phyloP scores from a whole-genome alignment of 2,797 vertebrate genomes.

The Micromesistius poutassou region DNA sequence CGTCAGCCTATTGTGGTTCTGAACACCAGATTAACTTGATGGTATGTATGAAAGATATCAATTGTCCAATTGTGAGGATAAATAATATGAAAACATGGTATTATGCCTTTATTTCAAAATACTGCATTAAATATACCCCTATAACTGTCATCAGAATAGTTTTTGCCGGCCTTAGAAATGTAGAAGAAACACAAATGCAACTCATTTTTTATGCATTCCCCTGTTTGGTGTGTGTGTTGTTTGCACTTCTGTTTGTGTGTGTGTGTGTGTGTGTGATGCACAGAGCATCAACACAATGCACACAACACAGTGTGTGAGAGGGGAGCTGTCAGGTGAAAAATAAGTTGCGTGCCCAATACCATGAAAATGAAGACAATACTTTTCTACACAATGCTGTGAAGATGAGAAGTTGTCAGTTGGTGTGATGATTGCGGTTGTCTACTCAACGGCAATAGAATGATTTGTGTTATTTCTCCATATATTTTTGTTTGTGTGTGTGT shows the following conservation, averaged over 20 bases:
- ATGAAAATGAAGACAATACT: neutral
- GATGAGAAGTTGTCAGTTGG: conserved; percentile 19
- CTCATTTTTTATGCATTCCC: neutral
- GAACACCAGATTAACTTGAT: neutral
- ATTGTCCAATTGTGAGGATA: neutral
- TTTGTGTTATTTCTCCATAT: conserved; percentile 4
- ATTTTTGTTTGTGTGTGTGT: neutral
- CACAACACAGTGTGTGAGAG: conserved; percentile 16
- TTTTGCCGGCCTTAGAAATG: neutral
- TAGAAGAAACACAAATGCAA: neutral
- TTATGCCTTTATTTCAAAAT: neutral
- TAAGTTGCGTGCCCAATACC: conserved; percentile 13
- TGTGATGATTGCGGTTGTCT: conserved; percentile 1
- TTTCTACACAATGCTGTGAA: conserved; percentile 2
- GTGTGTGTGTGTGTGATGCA: conserved; percentile 6
- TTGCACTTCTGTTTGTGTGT: neutral
- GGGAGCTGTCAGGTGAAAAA: conserved; percentile 29
- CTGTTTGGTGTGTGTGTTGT: neutral
- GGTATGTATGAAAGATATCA: neutral
- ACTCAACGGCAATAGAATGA: conserved; percentile 7
- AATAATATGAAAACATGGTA: neutral
- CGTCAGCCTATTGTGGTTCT: neutral
- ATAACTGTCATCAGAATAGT: neutral
- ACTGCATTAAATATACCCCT: neutral
- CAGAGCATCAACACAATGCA: conserved; percentile 33